Evolutionary conservation across 2,888 invertebrate genomes (phyloP).

Genomic region (Noctua comes): DNA sequence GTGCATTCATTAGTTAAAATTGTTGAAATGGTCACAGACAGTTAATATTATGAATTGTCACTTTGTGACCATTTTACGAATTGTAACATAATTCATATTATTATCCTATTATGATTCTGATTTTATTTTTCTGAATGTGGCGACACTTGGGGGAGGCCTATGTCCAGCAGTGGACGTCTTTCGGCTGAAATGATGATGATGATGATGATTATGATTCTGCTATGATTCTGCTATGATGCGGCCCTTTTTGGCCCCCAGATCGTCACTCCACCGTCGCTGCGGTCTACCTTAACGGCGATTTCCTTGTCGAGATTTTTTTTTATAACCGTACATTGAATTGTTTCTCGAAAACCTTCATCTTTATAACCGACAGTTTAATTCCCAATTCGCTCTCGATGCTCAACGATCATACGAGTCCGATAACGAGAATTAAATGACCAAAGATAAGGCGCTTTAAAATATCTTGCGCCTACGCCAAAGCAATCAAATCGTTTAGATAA

Average conservation of each 20-base stretch:
- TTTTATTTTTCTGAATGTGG: too few relatives aligned
- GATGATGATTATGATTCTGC: too few relatives aligned
- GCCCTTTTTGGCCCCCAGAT: not conserved
- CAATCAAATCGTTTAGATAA: slow-evolving; percentile 54
- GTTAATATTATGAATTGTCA: too few relatives aligned
- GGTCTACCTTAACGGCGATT: not conserved
- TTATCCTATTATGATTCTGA: too few relatives aligned
- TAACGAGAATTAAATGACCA: slow-evolving; percentile 51
- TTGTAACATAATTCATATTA: too few relatives aligned
- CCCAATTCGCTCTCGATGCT: slow-evolving; percentile 26
- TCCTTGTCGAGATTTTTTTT: not conserved
- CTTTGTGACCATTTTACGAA: too few relatives aligned
- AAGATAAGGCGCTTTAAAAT: slow-evolving; percentile 54
- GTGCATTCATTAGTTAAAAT: too few relatives aligned
- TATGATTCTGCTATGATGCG: too few relatives aligned
- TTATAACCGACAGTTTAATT: not conserved
- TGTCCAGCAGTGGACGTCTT: too few relatives aligned
- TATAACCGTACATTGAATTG: not conserved
- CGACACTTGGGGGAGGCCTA: too few relatives aligned
- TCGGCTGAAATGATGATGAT: too few relatives aligned
- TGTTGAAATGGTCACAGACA: too few relatives aligned
- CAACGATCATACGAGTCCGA: slow-evolving; percentile 45
- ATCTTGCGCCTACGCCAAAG: slow-evolving; percentile 45
- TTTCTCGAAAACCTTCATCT: not conserved
- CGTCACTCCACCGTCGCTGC: not conserved